Conservation (phyloP, 1,140 invertebrate genomes). For the Macrocentrus cingulum region DNA sequence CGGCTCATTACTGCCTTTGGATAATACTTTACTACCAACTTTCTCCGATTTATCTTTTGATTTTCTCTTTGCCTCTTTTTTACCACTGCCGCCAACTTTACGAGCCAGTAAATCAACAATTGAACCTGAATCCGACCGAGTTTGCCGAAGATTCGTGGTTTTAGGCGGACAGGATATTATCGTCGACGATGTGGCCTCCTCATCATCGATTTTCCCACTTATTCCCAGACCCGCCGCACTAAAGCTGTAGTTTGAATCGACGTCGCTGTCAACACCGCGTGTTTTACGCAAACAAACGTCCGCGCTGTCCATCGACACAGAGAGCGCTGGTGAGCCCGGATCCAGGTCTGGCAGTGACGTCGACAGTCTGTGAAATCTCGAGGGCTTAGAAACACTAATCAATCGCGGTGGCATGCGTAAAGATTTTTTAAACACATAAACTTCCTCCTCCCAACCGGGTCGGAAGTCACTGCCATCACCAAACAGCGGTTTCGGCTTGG, state of each 20-base stretch:
- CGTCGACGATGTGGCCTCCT: conserved; percentile 66
- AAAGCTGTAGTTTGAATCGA: conserved; percentile 69
- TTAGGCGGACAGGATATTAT: conserved; percentile 60
- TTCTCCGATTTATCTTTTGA: conserved; percentile 48
- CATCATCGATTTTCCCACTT: conserved; percentile 67
- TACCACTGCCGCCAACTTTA: conserved; percentile 61
- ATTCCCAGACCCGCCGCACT: conserved; percentile 52
- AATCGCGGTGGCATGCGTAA: conserved; percentile 75
- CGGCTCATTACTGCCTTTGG: conserved; percentile 51
- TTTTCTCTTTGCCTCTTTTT: conserved; percentile 62
- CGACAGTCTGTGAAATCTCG: conserved; percentile 63
- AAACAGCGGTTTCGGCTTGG: conserved; percentile 63
- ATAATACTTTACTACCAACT: conserved; percentile 33
- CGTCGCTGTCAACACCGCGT: conserved; percentile 64
- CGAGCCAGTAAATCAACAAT: conserved; percentile 68
- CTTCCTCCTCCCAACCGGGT: conserved; percentile 78
- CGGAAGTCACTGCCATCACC: conserved; percentile 74
- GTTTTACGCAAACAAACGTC: conserved; percentile 45
- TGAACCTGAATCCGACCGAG: conserved; percentile 58
- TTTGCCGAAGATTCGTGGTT: conserved; percentile 32
- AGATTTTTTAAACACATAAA: conserved; percentile 78
- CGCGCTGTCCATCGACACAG: conserved; percentile 58
- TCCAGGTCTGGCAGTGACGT: conserved; percentile 77
- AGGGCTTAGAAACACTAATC: conserved; percentile 72
- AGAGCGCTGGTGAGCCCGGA: conserved; percentile 67